Conservation (phyloP, 2,888 invertebrate genomes). For the Pandemis heparana region DNA sequence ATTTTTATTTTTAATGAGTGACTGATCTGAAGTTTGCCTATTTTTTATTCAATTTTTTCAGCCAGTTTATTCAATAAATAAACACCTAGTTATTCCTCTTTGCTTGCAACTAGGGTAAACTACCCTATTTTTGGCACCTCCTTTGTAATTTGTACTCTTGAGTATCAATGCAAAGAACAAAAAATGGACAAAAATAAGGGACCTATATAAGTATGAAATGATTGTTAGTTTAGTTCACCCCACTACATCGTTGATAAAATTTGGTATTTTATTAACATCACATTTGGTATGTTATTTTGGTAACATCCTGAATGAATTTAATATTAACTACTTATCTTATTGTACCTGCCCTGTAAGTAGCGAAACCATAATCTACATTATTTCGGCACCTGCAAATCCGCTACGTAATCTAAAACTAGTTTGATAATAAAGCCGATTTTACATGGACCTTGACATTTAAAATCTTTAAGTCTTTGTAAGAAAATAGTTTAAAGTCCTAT, state of each 20-base stretch:
- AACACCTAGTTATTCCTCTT: too few species aligned
- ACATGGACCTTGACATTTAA: constrained; percentile 28
- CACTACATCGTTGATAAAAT: neutral
- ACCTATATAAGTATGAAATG: neutral
- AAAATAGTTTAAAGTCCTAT: constrained; percentile 8
- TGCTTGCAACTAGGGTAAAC: too few species aligned
- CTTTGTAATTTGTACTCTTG: too few species aligned
- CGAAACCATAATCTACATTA: neutral
- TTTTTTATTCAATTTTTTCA: neutral
- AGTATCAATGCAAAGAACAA: too few species aligned
- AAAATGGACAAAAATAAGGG: too few species aligned
- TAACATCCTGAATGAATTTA: neutral
- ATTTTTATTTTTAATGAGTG: neutral
- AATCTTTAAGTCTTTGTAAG: constrained; percentile 29
- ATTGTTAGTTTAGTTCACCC: neutral
- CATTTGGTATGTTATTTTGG: too few species aligned
- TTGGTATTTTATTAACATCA: neutral
- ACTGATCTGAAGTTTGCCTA: neutral
- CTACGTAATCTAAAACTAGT: neutral
- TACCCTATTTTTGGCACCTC: too few species aligned
- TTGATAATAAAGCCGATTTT: neutral
- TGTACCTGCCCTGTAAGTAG: neutral
- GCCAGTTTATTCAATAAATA: too few species aligned
- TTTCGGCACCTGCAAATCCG: neutral
- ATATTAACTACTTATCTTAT: constrained; percentile 3